Evolutionary conservation across 2,888 invertebrate genomes (phyloP).

Genomic region (Dilophus febrilis): DNA sequence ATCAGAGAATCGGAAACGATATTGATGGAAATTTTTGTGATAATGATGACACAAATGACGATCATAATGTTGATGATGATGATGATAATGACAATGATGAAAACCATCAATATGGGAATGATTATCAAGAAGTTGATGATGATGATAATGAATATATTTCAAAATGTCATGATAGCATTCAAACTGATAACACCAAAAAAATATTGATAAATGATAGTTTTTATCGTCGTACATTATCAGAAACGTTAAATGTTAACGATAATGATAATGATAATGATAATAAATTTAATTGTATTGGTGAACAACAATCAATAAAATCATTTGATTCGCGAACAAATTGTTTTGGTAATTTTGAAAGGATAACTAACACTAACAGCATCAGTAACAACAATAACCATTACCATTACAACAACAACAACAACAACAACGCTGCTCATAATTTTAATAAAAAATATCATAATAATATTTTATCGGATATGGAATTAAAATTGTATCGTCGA

Average conservation of each 20-base stretch:
- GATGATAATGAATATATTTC: too few species aligned
- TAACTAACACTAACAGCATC: conserved; percentile 1
- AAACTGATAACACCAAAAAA: background rate
- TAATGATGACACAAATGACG: background rate
- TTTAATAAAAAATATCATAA: background rate
- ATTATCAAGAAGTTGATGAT: background rate
- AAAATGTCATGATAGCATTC: background rate
- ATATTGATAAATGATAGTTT: too few species aligned
- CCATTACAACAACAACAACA: background rate
- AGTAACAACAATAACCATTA: conserved; percentile 2
- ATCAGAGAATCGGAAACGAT: too few species aligned
- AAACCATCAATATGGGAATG: background rate
- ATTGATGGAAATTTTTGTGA: too few species aligned
- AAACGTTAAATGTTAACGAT: conserved; percentile 7
- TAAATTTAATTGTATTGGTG: conserved; percentile 3
- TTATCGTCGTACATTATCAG: conserved; percentile 11
- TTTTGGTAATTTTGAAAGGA: too few species aligned
- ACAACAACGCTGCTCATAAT: background rate
- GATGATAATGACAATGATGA: conserved; percentile 1
- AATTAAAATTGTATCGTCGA: conserved; percentile 10
- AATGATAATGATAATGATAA: conserved; percentile 5
- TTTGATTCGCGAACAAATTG: too few species aligned
- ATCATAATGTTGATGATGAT: conserved; percentile 1
- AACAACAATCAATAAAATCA: too few species aligned
- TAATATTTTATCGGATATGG: conserved; percentile 4